Conservation (phyloP, 1,140 invertebrate genomes). For the Diploscapter pachys region DNA sequence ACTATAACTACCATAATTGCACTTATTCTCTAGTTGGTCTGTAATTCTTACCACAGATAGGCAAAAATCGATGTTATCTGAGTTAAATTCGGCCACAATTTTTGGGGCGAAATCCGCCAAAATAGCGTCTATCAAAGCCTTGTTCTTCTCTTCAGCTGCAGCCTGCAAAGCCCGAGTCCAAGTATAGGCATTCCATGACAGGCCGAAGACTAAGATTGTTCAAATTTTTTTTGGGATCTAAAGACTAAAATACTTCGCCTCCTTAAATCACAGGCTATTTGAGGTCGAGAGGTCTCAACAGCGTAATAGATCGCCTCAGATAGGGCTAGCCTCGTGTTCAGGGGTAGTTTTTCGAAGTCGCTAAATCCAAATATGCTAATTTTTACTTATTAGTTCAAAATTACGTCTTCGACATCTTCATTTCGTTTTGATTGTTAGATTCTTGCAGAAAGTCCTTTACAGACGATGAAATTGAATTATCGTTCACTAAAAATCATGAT, state of each 20-base stretch:
- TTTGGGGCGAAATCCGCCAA: conserved; percentile 13
- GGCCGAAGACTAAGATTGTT: background rate
- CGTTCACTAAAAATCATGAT: too few relatives aligned
- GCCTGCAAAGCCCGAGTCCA: conserved; percentile 8
- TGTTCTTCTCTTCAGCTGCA: conserved; percentile 10
- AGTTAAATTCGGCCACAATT: conserved; percentile 8
- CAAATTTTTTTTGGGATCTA: background rate
- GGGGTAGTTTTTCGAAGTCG: conserved; percentile 7
- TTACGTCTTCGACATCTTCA: background rate
- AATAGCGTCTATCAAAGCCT: conserved; percentile 3
- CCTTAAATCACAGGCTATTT: conserved; percentile 1
- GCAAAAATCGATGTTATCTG: conserved; percentile 14
- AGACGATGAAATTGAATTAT: conserved; percentile 3
- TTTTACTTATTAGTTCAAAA: background rate
- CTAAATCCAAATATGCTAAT: background rate
- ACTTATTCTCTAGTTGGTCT: too few relatives aligned
- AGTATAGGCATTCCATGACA: conserved; percentile 6
- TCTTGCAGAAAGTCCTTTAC: conserved; percentile 7
- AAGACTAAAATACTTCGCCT: background rate
- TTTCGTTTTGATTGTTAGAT: background rate
- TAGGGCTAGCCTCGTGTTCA: background rate
- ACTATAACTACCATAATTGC: too few relatives aligned
- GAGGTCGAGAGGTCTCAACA: conserved; percentile 8
- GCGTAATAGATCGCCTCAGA: conserved; percentile 12
- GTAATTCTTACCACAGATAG: background rate